A percentile compares a stretch with the other conserved stretches of the same genome.
These are phyloP conservation scores for Craterocephalus amniculus DNA, from an alignment of 2,797 vertebrate species.

Conservation along the genomic window DNA sequence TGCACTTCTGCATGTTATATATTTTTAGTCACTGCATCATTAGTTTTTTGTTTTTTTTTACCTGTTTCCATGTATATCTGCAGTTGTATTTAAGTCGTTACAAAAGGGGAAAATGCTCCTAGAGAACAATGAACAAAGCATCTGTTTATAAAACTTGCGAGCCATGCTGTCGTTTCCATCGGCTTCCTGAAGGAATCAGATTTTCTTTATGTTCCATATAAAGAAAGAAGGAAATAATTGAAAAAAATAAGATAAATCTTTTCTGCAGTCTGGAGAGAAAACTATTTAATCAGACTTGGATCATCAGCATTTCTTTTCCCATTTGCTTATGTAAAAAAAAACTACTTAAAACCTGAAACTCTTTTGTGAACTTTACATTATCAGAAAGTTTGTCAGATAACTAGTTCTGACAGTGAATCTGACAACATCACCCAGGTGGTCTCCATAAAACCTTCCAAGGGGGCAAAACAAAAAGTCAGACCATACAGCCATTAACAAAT, in stretches of 20 bases:
- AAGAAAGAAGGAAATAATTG: too few relatives aligned
- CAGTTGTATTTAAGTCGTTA: too few relatives aligned
- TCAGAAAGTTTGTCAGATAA: neutral
- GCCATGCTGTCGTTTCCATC: too few relatives aligned
- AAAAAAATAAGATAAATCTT: neutral
- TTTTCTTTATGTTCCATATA: too few relatives aligned
- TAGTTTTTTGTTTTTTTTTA: too few relatives aligned
- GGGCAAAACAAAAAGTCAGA: neutral
- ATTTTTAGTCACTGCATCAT: too few relatives aligned
- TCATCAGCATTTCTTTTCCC: neutral
- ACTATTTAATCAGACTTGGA: neutral
- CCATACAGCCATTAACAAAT: conserved; percentile 25
- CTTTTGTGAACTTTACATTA: neutral
- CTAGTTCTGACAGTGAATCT: neutral
- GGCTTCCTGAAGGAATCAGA: too few relatives aligned
- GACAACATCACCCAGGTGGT: neutral
- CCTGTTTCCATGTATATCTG: too few relatives aligned
- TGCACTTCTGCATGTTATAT: neutral
- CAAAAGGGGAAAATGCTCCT: too few relatives aligned
- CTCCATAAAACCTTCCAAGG: conserved; percentile 22
- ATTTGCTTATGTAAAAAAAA: neutral
- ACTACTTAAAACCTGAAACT: neutral
- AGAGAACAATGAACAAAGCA: too few relatives aligned
- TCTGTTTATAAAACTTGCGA: too few relatives aligned
- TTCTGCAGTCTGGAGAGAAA: neutral